A percentile compares a stretch with the other conserved stretches of the same genome.
Conservation (phyloP, 2,113 vertebrate genomes). For the Chaetorhynchus papuensis region DNA sequence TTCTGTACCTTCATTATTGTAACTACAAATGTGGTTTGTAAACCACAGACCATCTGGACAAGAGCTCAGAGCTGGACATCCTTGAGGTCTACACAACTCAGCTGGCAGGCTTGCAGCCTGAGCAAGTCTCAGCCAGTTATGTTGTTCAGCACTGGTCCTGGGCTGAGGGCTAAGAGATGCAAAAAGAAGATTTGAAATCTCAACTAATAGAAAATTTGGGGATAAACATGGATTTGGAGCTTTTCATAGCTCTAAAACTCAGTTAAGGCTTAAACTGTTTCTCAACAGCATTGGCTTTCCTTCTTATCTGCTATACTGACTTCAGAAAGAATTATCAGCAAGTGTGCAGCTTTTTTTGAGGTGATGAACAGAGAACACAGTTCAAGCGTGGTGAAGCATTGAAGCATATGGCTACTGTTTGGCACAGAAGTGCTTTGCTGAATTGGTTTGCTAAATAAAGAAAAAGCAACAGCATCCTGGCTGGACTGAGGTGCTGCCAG, state of each 20-base stretch:
- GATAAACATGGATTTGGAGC: neutral
- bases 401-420: slow-evolving; percentile 10
- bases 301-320: neutral
- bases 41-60: slow-evolving; percentile 9
- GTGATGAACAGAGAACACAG: neutral
- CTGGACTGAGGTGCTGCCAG: neutral
- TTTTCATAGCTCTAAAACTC: neutral
- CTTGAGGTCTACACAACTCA: neutral
- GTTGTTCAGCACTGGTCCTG: neutral
- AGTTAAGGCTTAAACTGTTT: neutral
- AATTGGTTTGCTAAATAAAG: neutral
- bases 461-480: neutral
- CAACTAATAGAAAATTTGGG: neutral
- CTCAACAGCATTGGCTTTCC: neutral
- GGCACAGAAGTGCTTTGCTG: neutral
- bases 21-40: neutral
- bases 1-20: neutral
- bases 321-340: neutral
- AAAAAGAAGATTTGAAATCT: neutral
- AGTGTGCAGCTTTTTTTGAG: neutral
- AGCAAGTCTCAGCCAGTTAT: neutral
- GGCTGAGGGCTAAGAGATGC: neutral
- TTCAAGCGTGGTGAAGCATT: neutral
- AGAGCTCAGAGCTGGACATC: neutral
- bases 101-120: neutral